Evolutionary conservation across 2,797 vertebrate species (phyloP).

Genomic region (Hippoglossus hippoglossus): DNA sequence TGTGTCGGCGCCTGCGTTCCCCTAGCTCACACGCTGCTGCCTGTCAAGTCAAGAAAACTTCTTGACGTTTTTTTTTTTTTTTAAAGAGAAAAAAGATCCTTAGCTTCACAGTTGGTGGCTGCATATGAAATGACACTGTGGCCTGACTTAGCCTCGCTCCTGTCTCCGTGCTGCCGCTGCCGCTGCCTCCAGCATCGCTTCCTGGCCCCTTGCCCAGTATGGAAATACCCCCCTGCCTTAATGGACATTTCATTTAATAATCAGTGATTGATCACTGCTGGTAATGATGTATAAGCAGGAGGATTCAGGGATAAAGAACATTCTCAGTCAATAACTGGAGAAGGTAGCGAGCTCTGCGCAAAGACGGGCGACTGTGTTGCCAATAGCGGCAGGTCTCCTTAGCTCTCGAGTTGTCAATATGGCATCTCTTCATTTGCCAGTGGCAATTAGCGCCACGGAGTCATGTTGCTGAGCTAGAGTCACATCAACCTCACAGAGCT

Average conservation of each 20-base stretch:
- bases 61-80: slow-evolving; percentile 31
- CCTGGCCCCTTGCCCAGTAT: slow-evolving; percentile 73
- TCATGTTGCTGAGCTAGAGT: slow-evolving; percentile 56
- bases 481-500: slow-evolving; percentile 62
- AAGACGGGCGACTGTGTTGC: slow-evolving; percentile 44
- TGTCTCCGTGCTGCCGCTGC: slow-evolving; percentile 18
- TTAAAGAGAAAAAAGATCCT: background rate
- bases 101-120: slow-evolving; percentile 29
- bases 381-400: slow-evolving; percentile 66
- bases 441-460: slow-evolving; percentile 65
- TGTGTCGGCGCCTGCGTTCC: background rate
- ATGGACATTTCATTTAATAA: slow-evolving; percentile 83
- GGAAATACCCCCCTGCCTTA: slow-evolving; percentile 73
- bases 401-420: slow-evolving; percentile 73
- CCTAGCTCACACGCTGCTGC: slow-evolving; percentile 15
- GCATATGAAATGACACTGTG: slow-evolving; percentile 31
- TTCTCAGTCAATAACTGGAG: slow-evolving; percentile 76
- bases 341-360: slow-evolving; percentile 46
- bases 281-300: slow-evolving; percentile 79
- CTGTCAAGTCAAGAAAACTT: slow-evolving; percentile 45
- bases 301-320: slow-evolving; percentile 62
- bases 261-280: slow-evolving; percentile 78
- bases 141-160: slow-evolving; percentile 30
- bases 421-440: slow-evolving; percentile 68
- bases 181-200: slow-evolving; percentile 28